Evolutionary conservation across 2,113 vertebrate species (phyloP), one percentile per base, ranked within the genome.

Genomic region (Apeltes quadracus): DNA sequence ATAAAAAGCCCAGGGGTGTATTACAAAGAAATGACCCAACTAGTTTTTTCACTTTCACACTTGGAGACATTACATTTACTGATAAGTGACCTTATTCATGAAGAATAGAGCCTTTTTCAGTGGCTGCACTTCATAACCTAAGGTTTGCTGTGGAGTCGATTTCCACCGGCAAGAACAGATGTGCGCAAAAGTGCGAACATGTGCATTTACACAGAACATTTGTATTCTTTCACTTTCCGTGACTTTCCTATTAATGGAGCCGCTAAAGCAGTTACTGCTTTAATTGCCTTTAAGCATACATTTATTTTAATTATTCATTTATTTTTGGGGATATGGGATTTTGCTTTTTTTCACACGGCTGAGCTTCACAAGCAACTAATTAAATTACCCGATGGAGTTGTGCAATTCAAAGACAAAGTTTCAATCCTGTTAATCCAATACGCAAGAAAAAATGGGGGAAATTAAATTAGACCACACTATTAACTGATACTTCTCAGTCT

Each of bases 1-100:
- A 97, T 97, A 97, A 96, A 97, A 98, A 96, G 96, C 96, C 96
- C 96, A 97, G 95, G 95, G 97, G 96, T 97, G 95, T 96, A 97
- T 97, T 97, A 97, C 95, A 95, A 95, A 96, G 96, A 95, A 97
- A 97, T 96, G 95, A 95, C 95, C 95, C 91, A 93, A 96, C 95
- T 95, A 95, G 95, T 96, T 96, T 95, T 95, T 95, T 95, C 76
- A 95, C 95, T 95, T 95, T 96, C 92, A 93, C 95, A 94, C 91
- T 94, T 90, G 87, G 92, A 94, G 95, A 94, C 95, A 95, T 96
- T 95, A 93, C 92, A 86, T 94, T 95, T 92, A 94, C 95, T 93
- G 91, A 95, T 95, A 95, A 95, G 93, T 96, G 95, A 98, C 96
- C 96, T 96, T 97, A 94, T 94, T 96, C 95, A 92, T 92, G 75